phyloP scores from a whole-genome alignment of 1,140 invertebrate genomes.

The Ptiloglossa arizonensis region DNA sequence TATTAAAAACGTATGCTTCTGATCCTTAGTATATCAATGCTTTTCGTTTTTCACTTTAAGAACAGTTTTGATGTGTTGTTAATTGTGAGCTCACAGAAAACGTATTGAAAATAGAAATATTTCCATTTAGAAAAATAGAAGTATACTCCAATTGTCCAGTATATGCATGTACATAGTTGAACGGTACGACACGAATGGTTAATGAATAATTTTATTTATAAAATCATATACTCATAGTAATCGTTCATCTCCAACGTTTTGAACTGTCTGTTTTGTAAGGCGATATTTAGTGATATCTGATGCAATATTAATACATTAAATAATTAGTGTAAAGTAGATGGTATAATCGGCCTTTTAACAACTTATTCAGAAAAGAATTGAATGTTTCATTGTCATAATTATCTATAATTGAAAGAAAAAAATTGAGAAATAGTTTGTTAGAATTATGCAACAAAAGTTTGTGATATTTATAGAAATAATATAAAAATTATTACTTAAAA shows the following conservation, averaged over 20 bases:
- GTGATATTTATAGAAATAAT: conserved; percentile 3
- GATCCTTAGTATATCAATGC: background rate
- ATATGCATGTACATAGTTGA: conserved; percentile 33
- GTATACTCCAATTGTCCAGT: conserved; percentile 32
- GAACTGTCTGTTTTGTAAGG: background rate
- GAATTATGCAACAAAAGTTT: conserved; percentile 7
- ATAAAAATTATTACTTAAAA: background rate
- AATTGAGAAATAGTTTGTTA: background rate
- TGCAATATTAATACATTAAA: conserved; percentile 11
- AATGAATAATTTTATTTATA: conserved; percentile 33
- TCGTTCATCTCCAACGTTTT: background rate
- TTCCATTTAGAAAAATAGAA: background rate
- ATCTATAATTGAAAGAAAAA: background rate
- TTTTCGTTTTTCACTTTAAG: background rate
- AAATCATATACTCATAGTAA: conserved; percentile 12
- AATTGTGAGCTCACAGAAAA: background rate
- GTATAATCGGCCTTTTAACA: background rate
- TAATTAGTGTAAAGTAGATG: background rate
- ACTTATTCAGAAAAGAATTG: background rate
- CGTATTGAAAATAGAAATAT: background rate
- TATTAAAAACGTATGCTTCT: background rate
- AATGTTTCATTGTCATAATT: background rate
- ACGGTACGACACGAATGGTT: background rate
- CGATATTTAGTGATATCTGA: background rate
- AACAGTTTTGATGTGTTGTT: background rate